These are phyloP conservation scores for Drosophila kanekoi DNA, from an alignment of 2,888 invertebrate genomes.

Conservation along the genomic window DNA sequence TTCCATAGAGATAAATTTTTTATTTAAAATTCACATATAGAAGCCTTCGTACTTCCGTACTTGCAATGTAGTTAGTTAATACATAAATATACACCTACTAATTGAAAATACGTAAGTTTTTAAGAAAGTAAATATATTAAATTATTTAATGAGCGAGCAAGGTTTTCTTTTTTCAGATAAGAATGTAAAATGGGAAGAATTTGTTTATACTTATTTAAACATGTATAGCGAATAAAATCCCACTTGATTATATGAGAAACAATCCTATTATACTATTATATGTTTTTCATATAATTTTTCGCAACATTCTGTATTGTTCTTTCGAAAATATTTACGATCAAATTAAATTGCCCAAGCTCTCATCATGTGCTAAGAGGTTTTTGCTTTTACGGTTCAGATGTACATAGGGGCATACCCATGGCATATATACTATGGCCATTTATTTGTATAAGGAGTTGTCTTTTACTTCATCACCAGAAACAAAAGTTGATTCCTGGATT, in stretches of 20 bases:
- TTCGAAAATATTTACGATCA: conserved; percentile 6
- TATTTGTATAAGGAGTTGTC: too few relatives aligned
- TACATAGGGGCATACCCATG: conserved; percentile 3
- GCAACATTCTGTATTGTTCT: conserved; percentile 16
- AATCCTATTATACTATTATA: background rate
- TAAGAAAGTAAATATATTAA: conserved; percentile 9
- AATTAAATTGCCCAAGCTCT: conserved; percentile 27
- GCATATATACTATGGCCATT: too few relatives aligned
- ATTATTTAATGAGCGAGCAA: conserved; percentile 37
- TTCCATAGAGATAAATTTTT: conserved; percentile 24
- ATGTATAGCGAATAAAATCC: conserved; percentile 7
- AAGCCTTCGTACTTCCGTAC: conserved; percentile 14
- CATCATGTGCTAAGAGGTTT: conserved; percentile 3
- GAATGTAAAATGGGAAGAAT: conserved; percentile 17
- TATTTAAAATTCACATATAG: conserved; percentile 29
- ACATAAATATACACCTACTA: conserved; percentile 21
- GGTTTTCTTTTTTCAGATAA: conserved; percentile 17
- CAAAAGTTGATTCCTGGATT: background rate
- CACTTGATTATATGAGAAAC: conserved; percentile 27
- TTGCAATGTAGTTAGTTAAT: conserved; percentile 23
- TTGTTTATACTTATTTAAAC: conserved; percentile 13
- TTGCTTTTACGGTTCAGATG: background rate
- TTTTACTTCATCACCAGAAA: too few relatives aligned
- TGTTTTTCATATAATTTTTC: background rate
- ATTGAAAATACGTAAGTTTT: conserved; percentile 30